Evolutionary conservation across 2,888 invertebrate species (phyloP), one percentile per base, ranked within the genome.

Genomic region (Napeogenes inachia): DNA sequence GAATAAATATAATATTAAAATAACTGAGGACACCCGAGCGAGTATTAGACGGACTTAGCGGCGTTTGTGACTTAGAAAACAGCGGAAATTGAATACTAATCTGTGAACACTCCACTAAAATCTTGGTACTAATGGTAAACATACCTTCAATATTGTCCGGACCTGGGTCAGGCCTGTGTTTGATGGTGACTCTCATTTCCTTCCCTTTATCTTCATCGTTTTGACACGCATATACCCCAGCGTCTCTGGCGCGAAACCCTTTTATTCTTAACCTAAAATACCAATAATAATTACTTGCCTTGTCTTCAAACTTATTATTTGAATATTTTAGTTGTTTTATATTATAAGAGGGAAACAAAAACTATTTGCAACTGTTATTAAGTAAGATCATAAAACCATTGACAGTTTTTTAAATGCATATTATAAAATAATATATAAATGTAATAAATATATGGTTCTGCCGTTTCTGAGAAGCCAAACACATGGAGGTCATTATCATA

Each of bases 201-300:
- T 74, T 81, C 57, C 71, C 71, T 58, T 74, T 72, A 56, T 80
- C 81, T 46, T 79, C 79, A n/a, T 82, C 81, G 61, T 76, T 79
- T 66, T 77, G 80, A 73, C 92, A 92, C 2, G 85, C 76, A 70
- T 92, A 92, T 12, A 82, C 71, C 2, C 92, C 92, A 4, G 85
- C 85, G 68, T 92, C 91, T 72, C 80, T 85, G 3, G 79, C 72
- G 64, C 84, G 82, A 57, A 91, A 87, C n/a, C 80, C 77, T 70
- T 82, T 88, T 77, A 92, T 89, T 73, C 84, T 79, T 71, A 91
- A 74, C 86, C 91, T 91, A 77, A 38, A 80, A 67, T 8, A 45
- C 12, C 21, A 42, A 21, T 6, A 56, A 50, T 45, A 5, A 45
- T n/a, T 13, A 42, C 38, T 6, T 38, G 38, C 38, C 8, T 38